Evolutionary conservation across 2,797 vertebrate species (phyloP), one percentile per base, ranked within the genome.

Genomic region (Xyrichtys novacula): DNA sequence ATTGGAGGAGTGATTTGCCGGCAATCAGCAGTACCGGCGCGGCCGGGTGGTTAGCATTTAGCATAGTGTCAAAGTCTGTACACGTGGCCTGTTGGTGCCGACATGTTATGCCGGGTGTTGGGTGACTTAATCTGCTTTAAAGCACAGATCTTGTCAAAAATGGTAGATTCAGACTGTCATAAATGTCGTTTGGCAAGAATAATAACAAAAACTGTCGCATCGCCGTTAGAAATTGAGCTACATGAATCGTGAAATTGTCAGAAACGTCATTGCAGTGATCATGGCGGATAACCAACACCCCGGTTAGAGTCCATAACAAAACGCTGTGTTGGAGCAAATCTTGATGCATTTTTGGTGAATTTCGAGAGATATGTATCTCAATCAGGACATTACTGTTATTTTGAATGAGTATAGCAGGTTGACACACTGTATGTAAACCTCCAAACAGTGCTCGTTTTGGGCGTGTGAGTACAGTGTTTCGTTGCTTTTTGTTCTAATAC

Each of bases 41-140:
- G 20, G 2, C 43, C 14, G 4, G 16, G 44, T 38, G 20, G 54
- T 42, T 89, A 90, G 86, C 90, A 39, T 68, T 31, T 87, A 88
- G 89, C 89, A 36, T 12, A 8, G 32, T 69, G 56, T 74, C 59
- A 65, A 62, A 71, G 71, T 71, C 67, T 82, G 91, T 88, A 91
- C 90, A 92, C 91, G 91, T 93, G 91, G 90, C 90, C 87, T 80
- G 7, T 70, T 74, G 17, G 47, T 34, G 34, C 39, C 42, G 50
- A 70, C 76, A 25, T 26, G 28, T 60, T 34, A 44, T 59, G 74
- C 74, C 71, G 73, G 76, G 1, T 78, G 28, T 25, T 17, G 23
- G 29, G 1, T 6, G 5, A 1, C 25, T 19, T 11, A 23, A 23
- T 5, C 5, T 7, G 6, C 7, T 6, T 17, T 7, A 4, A 6